Conservation (phyloP, 1,140 invertebrate genomes). For the Drosophila azteca region DNA sequence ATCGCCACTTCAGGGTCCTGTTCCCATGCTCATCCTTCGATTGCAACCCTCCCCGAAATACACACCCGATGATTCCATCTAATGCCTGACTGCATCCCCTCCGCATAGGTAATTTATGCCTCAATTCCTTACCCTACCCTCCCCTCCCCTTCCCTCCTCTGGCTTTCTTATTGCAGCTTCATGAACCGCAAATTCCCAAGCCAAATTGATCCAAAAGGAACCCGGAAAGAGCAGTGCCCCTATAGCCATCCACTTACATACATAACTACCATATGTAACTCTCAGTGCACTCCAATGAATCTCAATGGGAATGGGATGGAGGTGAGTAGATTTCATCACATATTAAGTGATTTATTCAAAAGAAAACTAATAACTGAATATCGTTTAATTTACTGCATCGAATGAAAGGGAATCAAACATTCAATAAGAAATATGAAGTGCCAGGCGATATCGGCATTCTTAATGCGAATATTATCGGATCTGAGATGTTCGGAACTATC, state of each 20-base stretch:
- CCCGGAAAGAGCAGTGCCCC: slow-evolving; percentile 46
- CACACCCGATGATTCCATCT: slow-evolving; percentile 48
- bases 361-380: slow-evolving; percentile 35
- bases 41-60: slow-evolving; percentile 37
- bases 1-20: not conserved
- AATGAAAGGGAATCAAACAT: not conserved
- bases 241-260: slow-evolving; percentile 19
- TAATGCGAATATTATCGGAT: too few species aligned
- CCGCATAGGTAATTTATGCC: slow-evolving; percentile 65
- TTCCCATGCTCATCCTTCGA: slow-evolving; percentile 2
- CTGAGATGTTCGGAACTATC: too few species aligned
- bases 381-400: slow-evolving; percentile 27
- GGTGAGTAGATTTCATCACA: slow-evolving; percentile 17
- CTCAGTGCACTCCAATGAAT: slow-evolving; percentile 29
- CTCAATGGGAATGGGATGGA: slow-evolving; percentile 20
- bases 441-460: too few species aligned
- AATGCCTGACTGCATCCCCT: slow-evolving; percentile 67
- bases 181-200: slow-evolving; percentile 67
- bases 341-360: slow-evolving; percentile 49
- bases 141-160: slow-evolving; percentile 21
- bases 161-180: slow-evolving; percentile 14
- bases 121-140: slow-evolving; percentile 1
- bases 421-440: not conserved
- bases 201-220: slow-evolving; percentile 46
- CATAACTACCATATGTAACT: slow-evolving; percentile 5